phyloP scores from a whole-genome alignment of 2,888 invertebrate genomes.

The Saturnia japonica region DNA sequence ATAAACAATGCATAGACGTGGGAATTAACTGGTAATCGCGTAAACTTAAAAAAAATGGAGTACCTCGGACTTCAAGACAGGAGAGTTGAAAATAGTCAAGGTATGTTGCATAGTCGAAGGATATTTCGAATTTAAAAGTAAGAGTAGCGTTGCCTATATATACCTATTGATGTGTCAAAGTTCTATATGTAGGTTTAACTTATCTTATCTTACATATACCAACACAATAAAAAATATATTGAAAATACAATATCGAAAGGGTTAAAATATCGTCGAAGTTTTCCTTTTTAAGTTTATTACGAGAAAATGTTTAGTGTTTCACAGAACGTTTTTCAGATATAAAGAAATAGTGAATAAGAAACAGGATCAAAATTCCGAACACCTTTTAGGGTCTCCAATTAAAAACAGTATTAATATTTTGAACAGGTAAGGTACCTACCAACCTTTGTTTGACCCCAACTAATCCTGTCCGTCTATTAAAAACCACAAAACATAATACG shows the following conservation, averaged over 20 bases:
- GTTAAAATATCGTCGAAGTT: no score
- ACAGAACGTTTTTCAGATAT: background rate
- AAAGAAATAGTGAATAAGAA: background rate
- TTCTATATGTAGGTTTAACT: no score
- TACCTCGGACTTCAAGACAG: background rate
- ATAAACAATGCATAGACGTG: background rate
- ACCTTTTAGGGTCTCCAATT: background rate
- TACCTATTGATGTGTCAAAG: no score
- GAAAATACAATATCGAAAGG: no score
- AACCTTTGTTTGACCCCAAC: background rate
- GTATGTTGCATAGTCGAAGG: no score
- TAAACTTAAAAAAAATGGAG: background rate
- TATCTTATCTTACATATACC: no score
- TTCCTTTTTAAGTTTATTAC: no score
- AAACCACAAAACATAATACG: conserved; percentile 3
- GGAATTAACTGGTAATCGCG: background rate
- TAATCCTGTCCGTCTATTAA: conserved; percentile 11
- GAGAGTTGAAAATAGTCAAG: no score
- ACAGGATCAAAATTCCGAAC: background rate
- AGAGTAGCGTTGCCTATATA: no score
- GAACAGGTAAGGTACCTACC: background rate
- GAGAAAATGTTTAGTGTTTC: background rate
- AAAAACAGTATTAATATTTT: background rate
- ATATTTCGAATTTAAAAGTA: no score
- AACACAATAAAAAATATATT: no score